Evolutionary conservation across 2,888 invertebrate genomes (phyloP), one percentile per base, ranked within the genome.

Genomic region (Tiliacea aurago): DNA sequence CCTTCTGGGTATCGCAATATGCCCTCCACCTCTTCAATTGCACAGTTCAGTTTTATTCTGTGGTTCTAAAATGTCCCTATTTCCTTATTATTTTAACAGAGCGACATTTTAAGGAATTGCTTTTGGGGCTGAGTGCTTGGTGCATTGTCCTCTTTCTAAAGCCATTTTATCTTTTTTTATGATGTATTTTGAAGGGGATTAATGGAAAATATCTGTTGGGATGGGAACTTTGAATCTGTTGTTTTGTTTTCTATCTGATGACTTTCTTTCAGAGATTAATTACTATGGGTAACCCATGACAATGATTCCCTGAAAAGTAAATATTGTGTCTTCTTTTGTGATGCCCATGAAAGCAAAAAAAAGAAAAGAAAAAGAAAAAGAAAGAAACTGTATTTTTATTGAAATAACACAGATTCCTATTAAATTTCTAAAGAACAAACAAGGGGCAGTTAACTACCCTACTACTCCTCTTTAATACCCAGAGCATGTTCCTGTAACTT

Each of bases 61-160:
- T 18, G 13, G 15, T 53, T 68, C 4, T 10, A 56, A 49, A 77
- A 66, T 55, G 9, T 11, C 37, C 13, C 18, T 63, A 6, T 72
- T 56, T 70, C 66, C 49, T 69, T 72, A 66, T 77, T 71, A 71
- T 72, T 66, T 66, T 41, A 55, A 72, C 28, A 63, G 37, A 33
- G 20, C 43, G n/a, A 41, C 45, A 62, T 77, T 75, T 56, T 37
- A 28, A 11, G 18, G 43, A 76, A 76, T 62, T 23, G 65, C 43
- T 3, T 81, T 82, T 78, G n/a, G 28, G 68, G 11, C 15, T 28
- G 6, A 65, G 51, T 45, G 43, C 18, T 58, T 55, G 37, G 49
- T n/a, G 37, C 4, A 15, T 56, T 53, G 33, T 37, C n/a, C 33
- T 55, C 23, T 28, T 51, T 11, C 9, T 18, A 9, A 56, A n/a